Conservation (phyloP, 2,797 vertebrate genomes). For the Cynopterus sphinx region DNA sequence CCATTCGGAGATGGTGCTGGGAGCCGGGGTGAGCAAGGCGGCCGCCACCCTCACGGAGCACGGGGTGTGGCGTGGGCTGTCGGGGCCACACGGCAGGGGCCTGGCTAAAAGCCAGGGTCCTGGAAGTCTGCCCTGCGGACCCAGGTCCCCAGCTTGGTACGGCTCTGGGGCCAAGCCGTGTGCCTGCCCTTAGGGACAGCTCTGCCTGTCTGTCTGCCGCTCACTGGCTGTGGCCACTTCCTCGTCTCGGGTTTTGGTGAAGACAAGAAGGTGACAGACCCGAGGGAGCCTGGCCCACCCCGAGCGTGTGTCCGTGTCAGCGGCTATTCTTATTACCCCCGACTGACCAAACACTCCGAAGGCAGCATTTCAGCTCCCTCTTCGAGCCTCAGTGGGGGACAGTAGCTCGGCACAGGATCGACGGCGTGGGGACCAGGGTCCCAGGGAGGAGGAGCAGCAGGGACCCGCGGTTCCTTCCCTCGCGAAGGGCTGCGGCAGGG, state of each 20-base stretch:
- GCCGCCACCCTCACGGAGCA: accelerated
- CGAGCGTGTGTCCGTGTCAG: neutral
- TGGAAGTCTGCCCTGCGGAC: neutral
- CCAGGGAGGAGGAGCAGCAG: neutral
- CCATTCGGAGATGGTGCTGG: neutral
- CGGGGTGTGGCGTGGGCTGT: neutral
- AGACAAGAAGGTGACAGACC: neutral
- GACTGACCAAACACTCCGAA: neutral
- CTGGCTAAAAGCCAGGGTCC: neutral
- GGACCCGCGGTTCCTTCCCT: accelerated
- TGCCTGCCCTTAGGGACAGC: neutral
- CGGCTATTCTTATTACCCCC: neutral
- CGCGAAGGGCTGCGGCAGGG: too few relatives aligned
- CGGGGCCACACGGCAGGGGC: neutral
- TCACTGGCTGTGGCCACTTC: neutral
- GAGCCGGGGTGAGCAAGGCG: neutral
- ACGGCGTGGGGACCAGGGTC: neutral
- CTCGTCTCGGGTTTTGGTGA: neutral
- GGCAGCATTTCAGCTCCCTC: neutral
- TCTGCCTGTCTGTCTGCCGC: neutral
- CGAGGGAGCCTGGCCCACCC: neutral
- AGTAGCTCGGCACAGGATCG: neutral
- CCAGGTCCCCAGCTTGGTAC: neutral
- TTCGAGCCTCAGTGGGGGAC: neutral
- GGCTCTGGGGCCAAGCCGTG: neutral